phyloP scores from a whole-genome alignment of 1,140 invertebrate genomes.

The Dendrolimus kikuchii region DNA sequence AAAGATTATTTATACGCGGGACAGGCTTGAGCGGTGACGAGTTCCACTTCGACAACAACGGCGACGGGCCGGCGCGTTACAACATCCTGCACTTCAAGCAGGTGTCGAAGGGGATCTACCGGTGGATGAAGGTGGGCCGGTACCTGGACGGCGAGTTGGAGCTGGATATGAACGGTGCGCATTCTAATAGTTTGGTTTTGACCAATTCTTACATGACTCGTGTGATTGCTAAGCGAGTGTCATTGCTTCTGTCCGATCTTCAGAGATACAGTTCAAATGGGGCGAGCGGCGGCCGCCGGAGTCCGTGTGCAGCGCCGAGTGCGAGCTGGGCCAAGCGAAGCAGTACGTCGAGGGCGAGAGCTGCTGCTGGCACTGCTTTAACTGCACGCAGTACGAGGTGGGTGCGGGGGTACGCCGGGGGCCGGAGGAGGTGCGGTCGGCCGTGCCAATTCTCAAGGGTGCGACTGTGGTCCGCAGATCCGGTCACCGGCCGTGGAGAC shows the following conservation, averaged over 20 bases:
- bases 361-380: conserved; percentile 97
- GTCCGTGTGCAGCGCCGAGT: conserved; percentile 92
- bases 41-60: conserved; percentile 91
- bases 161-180: conserved; percentile 84
- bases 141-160: conserved; percentile 84
- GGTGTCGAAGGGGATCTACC: conserved; percentile 79
- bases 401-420: background rate
- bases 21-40: conserved; percentile 89
- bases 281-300: conserved; percentile 83
- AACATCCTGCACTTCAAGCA: conserved; percentile 97
- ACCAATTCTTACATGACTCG: too few relatives aligned
- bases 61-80: conserved; percentile 94
- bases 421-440: background rate
- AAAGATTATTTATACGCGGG: background rate
- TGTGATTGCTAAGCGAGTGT: too few relatives aligned
- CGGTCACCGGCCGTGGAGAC: conserved; percentile 83
- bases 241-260: conserved; percentile 1
- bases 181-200: too few relatives aligned
- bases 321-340: conserved; percentile 89
- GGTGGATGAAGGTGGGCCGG: conserved; percentile 90
- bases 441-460: too few relatives aligned
- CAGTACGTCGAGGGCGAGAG: conserved; percentile 92
- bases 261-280: conserved; percentile 88
- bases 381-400: conserved; percentile 93
- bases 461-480: conserved; percentile 74